Percentiles rank a stretch among this genome's conserved stretches.
phyloP scores from a whole-genome alignment of 2,113 vertebrate genomes.

The Callipepla californica region DNA sequence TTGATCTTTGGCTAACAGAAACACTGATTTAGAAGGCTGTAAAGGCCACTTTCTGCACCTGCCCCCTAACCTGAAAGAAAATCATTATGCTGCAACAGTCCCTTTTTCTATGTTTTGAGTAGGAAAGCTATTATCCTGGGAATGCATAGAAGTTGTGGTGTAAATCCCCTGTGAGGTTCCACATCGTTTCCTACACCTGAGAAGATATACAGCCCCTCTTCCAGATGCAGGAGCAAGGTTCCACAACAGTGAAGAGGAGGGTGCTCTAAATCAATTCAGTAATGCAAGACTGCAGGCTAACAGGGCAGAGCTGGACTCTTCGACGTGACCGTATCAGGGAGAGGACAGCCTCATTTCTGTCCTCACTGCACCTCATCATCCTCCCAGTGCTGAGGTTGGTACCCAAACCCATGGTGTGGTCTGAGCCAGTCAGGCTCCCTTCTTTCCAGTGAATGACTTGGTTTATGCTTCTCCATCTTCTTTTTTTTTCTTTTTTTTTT shows the following conservation, averaged over 20 bases:
- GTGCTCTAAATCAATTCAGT: background rate
- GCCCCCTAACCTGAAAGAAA: slow-evolving; percentile 23
- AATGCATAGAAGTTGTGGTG: background rate
- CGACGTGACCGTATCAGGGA: rapidly evolving
- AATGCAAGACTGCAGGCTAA: rapidly evolving
- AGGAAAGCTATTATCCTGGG: background rate
- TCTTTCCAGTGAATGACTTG: background rate
- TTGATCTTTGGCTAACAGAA: slow-evolving; percentile 46
- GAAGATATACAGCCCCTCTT: rapidly evolving
- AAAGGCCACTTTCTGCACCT: slow-evolving; percentile 32
- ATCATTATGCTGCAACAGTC: background rate
- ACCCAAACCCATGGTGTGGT: background rate
- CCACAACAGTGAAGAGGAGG: rapidly evolving
- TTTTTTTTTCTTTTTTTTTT: background rate
- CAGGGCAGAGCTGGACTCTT: background rate
- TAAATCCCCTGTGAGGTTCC: background rate
- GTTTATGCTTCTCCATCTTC: background rate
- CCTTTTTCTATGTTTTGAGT: slow-evolving; percentile 37
- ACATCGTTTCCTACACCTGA: background rate
- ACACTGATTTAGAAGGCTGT: slow-evolving; percentile 4
- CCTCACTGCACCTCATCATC: background rate
- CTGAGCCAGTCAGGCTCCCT: background rate
- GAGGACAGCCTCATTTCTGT: background rate
- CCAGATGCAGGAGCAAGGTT: background rate
- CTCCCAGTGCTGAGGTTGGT: background rate